Evolutionary conservation across 2,888 invertebrate species (phyloP).

Genomic region (Callinectes sapidus): DNA sequence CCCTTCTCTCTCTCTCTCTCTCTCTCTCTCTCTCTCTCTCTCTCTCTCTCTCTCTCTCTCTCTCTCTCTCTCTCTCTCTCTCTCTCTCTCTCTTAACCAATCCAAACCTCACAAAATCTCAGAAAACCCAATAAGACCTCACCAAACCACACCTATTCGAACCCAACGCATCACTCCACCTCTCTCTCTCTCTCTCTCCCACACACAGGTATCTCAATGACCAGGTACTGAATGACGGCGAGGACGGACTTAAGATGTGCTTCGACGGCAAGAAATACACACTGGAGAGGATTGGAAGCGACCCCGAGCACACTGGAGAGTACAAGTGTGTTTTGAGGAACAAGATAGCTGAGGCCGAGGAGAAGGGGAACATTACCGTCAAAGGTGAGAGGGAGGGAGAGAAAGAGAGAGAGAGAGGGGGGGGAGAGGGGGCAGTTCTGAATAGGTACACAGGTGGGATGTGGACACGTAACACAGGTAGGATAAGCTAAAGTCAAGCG

Average conservation of each 20-base stretch:
- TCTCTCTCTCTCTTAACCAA: no score
- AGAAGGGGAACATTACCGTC: conserved; percentile 60
- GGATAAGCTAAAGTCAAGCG: no score
- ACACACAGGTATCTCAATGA: conserved; percentile 65
- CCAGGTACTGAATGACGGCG: conserved; percentile 57
- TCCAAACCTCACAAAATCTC: no score
- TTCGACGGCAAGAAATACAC: conserved; percentile 71
- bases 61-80: no score
- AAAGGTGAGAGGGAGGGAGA: conserved; percentile 68
- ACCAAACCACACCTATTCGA: neutral
- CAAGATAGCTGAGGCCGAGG: conserved; percentile 65
- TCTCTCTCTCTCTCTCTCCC: neutral
- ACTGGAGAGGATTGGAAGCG: conserved; percentile 69
- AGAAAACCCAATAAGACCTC: neutral
- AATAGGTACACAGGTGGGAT: no score
- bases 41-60: no score
- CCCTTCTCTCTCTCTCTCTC: no score
- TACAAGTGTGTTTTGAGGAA: conserved; percentile 71
- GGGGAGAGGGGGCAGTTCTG: no score
- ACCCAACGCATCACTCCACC: neutral
- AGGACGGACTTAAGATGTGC: conserved; percentile 56
- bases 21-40: no score
- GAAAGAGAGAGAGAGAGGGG: no score
- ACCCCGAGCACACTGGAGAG: conserved; percentile 70
- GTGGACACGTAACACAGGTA: no score